Evolutionary conservation across 1,140 invertebrate species (phyloP).

Genomic region (Ylistrum balloti): DNA sequence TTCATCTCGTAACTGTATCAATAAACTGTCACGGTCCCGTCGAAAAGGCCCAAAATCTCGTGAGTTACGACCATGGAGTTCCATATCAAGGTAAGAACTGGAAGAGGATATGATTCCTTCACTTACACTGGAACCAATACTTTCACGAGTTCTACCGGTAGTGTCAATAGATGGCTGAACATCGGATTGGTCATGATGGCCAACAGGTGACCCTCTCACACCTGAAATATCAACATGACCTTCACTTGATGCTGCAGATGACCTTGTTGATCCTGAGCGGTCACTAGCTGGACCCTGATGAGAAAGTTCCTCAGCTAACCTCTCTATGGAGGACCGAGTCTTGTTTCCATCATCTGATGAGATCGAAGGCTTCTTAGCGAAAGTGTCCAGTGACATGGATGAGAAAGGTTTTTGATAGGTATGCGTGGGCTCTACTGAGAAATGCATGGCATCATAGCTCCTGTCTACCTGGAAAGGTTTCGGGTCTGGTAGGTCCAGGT

Average conservation of each 20-base stretch:
- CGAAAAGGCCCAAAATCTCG: slow-evolving; percentile 22
- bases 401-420: slow-evolving; percentile 7
- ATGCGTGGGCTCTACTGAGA: slow-evolving; percentile 38
- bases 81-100: slow-evolving; percentile 59
- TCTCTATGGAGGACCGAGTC: background rate
- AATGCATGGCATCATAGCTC: slow-evolving; percentile 57
- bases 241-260: slow-evolving; percentile 43
- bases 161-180: slow-evolving; percentile 44
- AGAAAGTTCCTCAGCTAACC: background rate
- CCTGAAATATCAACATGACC: slow-evolving; percentile 25
- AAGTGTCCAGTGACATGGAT: background rate
- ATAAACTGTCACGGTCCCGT: background rate
- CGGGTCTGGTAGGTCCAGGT: background rate
- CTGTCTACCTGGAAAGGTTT: slow-evolving; percentile 47
- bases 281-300: slow-evolving; percentile 41
- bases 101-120: slow-evolving; percentile 43
- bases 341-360: slow-evolving; percentile 24
- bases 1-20: background rate
- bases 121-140: slow-evolving; percentile 50
- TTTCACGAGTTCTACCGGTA: slow-evolving; percentile 48
- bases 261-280: slow-evolving; percentile 36
- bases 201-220: slow-evolving; percentile 63
- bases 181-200: slow-evolving; percentile 50
- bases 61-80: slow-evolving; percentile 43
- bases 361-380: background rate